Evolutionary conservation across 2,797 vertebrate genomes (phyloP).

Genomic region (Rhodeus uyekii): DNA sequence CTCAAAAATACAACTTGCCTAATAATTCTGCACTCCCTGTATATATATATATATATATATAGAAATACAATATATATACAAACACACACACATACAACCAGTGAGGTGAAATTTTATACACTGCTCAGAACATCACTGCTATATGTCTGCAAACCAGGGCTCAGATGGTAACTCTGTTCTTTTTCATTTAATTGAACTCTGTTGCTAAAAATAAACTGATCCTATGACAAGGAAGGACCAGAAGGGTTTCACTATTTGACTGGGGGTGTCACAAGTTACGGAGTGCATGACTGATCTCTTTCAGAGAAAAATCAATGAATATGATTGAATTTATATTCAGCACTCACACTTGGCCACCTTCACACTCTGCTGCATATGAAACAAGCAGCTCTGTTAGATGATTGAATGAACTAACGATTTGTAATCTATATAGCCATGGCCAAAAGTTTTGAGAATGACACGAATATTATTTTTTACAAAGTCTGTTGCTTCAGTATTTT

Average conservation of each 20-base stretch:
- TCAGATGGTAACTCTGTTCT: slow-evolving; percentile 6
- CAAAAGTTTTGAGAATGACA: no score
- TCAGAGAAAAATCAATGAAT: not conserved
- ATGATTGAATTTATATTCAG: slow-evolving; percentile 13
- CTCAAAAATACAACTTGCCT: no score
- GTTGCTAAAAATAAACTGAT: slow-evolving; percentile 1
- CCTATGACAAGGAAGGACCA: not conserved
- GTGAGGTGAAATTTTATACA: not conserved
- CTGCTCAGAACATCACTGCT: not conserved
- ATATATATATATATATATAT: no score
- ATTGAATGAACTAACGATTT: slow-evolving; percentile 9
- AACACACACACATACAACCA: not conserved
- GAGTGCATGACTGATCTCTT: not conserved
- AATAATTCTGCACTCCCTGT: no score
- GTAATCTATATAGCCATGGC: not conserved
- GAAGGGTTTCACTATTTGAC: not conserved
- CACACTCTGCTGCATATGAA: not conserved
- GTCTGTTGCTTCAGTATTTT: no score
- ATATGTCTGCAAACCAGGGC: not conserved
- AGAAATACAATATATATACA: no score
- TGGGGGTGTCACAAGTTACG: not conserved
- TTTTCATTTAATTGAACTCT: not conserved
- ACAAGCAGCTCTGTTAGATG: not conserved
- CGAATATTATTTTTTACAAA: no score
- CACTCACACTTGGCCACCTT: not conserved